Evolutionary conservation across 2,113 vertebrate genomes (phyloP).

Genomic region (Podilymbus podiceps): DNA sequence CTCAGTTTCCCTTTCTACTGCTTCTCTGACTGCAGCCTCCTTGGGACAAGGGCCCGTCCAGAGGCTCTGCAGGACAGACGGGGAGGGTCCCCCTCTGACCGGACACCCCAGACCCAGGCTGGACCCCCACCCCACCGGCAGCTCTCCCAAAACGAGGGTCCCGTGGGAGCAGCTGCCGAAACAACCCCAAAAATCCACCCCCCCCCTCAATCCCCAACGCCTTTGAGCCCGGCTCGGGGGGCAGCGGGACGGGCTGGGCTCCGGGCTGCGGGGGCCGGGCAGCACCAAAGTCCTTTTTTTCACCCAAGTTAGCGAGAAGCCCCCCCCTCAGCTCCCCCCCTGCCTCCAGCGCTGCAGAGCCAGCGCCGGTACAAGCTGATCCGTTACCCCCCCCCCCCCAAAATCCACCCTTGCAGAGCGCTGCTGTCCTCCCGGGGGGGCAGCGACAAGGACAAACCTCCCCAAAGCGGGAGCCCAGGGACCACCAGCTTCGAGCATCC

Average conservation of each 20-base stretch:
- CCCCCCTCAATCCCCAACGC: fast-evolving
- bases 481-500: not conserved
- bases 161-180: not conserved
- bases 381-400: too few species aligned
- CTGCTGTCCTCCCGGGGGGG: not conserved
- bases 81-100: fast-evolving
- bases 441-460: conserved; percentile 32
- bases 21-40: not conserved
- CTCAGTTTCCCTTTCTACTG: conserved; percentile 10
- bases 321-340: not conserved
- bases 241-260: not conserved
- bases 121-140: fast-evolving
- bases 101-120: not conserved
- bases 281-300: not conserved
- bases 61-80: not conserved
- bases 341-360: not conserved
- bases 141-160: fast-evolving
- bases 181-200: not conserved
- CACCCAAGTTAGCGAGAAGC: not conserved
- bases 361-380: not conserved
- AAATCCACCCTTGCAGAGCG: not conserved
- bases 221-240: fast-evolving
- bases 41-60: not conserved
- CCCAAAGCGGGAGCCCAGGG: not conserved
- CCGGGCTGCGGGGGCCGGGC: not conserved